Evolutionary conservation across 2,888 invertebrate species (phyloP), one percentile per base, ranked within the genome.

Genomic region (Thereva unica): DNA sequence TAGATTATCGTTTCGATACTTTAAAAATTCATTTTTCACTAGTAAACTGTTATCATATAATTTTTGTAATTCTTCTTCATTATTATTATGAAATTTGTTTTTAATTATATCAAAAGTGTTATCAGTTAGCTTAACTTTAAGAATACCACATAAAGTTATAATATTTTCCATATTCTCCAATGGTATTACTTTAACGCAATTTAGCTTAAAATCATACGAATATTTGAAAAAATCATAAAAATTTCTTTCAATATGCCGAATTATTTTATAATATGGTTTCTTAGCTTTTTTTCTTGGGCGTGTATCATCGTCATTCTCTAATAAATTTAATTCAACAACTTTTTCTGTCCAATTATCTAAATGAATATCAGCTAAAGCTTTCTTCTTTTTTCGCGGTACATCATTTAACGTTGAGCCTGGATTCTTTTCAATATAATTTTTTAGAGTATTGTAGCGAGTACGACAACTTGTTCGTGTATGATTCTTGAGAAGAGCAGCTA

Each of bases 401-500:
- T 78, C 74, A 0, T 73, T 69, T 1, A 80, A 53, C 0, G 66
- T 73, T 9, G 74, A 72, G 12, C 82, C 72, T 0, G 85, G 86
- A 77, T 85, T 75, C 35, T 79, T 77, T 64, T 80, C 78, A 56
- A 86, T 78, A 80, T 84, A 86, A 67, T 78, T 82, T 54, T 80
- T 74, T n/a, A 88, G 82, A 0, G 84, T 83, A 0, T 77, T 52
- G 74, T 85, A 86, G 35, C 90, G 84, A 57, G 87, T 85, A 44
- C 89, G 82, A 56, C 89, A 80, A 72, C 87, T 84, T 2, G 82
- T 82, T 50, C 88, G 80, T 42, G 83, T 83, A 73, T 85, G 86
- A 4, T 84, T 82, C 5, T 83, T 80, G 67, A 90, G 82, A 69
- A 78, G 74, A 55, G 80, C 77, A 3, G 85, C 80, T 64, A 89